Percentiles rank a stretch among this genome's conserved stretches.
Evolutionary conservation across 2,797 vertebrate genomes (phyloP).

Genomic region (Chaetophractus vellerosus): DNA sequence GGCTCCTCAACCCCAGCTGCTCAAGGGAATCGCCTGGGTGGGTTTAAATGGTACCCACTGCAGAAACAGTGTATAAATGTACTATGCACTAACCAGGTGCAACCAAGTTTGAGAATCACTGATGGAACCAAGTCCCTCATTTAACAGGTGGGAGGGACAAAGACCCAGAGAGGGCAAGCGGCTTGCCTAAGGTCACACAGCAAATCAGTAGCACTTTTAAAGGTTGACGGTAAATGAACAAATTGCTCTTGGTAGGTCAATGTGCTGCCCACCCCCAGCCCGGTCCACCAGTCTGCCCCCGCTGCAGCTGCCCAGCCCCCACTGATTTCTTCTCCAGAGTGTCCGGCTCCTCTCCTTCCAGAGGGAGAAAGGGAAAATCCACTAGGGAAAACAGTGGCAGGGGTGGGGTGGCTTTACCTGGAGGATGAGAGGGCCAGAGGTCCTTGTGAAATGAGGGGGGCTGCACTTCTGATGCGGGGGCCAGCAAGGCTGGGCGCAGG

Average conservation of each 20-base stretch:
- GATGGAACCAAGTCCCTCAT: neutral
- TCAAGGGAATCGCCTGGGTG: neutral
- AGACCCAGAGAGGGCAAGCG: neutral
- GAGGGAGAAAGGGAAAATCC: slow-evolving; percentile 61
- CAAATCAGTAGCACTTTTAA: neutral
- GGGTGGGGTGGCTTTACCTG: neutral
- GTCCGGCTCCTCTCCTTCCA: neutral
- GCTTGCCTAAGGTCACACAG: neutral
- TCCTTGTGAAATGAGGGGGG: neutral
- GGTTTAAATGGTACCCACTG: neutral
- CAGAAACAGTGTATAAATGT: neutral
- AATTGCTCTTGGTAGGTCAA: rapidly evolving
- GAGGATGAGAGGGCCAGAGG: neutral
- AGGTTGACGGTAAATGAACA: neutral
- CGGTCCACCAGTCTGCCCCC: rapidly evolving
- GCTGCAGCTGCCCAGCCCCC: neutral
- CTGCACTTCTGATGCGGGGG: neutral
- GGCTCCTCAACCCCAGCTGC: neutral
- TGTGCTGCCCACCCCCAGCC: neutral
- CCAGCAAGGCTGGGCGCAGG: rapidly evolving
- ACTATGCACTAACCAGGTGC: neutral
- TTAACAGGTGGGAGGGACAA: neutral
- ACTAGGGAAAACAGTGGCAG: neutral
- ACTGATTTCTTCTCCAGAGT: neutral
- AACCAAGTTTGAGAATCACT: neutral